Base-by-base conservation (phyloP, 2,113 vertebrate genomes). In the Tylochromis polylepis region DNA sequence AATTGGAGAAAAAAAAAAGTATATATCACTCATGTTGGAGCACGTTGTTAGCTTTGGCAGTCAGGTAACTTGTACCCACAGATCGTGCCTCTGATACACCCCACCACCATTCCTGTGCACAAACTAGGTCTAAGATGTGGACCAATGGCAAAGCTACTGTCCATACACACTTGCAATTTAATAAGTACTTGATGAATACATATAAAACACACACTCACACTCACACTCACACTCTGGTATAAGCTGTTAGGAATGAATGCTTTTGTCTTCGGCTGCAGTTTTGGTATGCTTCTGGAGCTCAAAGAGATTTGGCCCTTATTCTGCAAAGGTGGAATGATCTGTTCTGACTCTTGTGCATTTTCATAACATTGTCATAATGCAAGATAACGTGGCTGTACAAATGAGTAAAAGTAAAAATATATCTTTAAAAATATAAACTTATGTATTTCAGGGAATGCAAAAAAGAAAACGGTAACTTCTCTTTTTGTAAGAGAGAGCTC, bases 381-480 rank as follows among this genome's bases (percentile, higher is more conserved):
- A 95, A 97, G 91, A 93, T 92, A 95, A 89, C 91, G 93, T 95
- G 96, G 96, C 95, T 96, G 92, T 95, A 95, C 93, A 95, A 95
- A 95, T 92, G 92, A 96, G 95, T 94, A 95, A 94, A 92, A 81
- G 94, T 87, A 91, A 83, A 91, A 51, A 60, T 83, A 81, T 91
- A 89, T 91, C 49, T 88, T 80, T 91, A 87, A 89, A 77, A 91
- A 89, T 90, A 90, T 88, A 90, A 89, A 93, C 86, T 82, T 79
- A 89, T 93, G 88, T 95, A 93, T 96, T 97, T 97, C 97, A 97
- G 97, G 97, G 96, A 97, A 97, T 96, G 97, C 97, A 96, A 97
- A 94, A 96, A 96, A 94, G 93, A 96, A 96, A 95, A 95, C 85
- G 41, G 92, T 84, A 87, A 91, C 88, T 88, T 85, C 91, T 94